Evolutionary conservation across 2,797 vertebrate species (phyloP).

Genomic region (Yasuhikotakia modesta): DNA sequence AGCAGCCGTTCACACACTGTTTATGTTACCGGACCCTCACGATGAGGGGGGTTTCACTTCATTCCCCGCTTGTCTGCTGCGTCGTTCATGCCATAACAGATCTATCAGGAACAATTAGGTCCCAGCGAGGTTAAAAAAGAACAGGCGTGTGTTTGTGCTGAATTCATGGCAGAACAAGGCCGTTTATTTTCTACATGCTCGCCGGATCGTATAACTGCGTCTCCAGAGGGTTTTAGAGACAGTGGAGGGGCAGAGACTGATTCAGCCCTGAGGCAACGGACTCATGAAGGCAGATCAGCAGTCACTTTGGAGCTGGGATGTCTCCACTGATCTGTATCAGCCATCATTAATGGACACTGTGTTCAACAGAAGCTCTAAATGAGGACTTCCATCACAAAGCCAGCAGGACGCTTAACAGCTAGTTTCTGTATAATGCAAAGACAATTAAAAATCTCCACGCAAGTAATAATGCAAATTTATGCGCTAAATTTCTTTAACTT

Average conservation of each 20-base stretch:
- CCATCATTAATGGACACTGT: slow-evolving; percentile 38
- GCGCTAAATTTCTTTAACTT: slow-evolving; percentile 42
- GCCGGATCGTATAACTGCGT: slow-evolving; percentile 50
- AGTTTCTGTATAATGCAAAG: neutral
- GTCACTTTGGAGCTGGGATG: slow-evolving; percentile 32
- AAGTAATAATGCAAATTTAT: neutral
- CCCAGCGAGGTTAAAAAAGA: slow-evolving; percentile 54
- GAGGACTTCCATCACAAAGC: neutral
- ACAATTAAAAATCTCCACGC: neutral
- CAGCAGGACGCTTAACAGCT: neutral
- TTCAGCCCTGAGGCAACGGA: slow-evolving; percentile 45
- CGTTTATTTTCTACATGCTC: slow-evolving; percentile 59
- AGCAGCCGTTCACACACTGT: slow-evolving; percentile 29
- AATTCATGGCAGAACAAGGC: slow-evolving; percentile 60
- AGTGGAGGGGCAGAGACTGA: slow-evolving; percentile 30
- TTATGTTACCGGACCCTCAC: slow-evolving; percentile 37
- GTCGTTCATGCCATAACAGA: slow-evolving; percentile 54
- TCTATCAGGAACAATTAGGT: slow-evolving; percentile 61
- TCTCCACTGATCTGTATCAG: slow-evolving; percentile 35
- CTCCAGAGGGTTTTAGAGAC: slow-evolving; percentile 49
- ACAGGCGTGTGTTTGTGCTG: slow-evolving; percentile 59
- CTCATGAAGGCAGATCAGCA: slow-evolving; percentile 38
- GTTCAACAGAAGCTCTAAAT: slow-evolving; percentile 14
- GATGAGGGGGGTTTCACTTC: slow-evolving; percentile 23
- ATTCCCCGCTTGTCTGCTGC: slow-evolving; percentile 35